A percentile compares a stretch with the other conserved stretches of the same genome.
These are phyloP conservation scores for Gambusia yucatana DNA, from an alignment of 2,797 vertebrate genomes.

Conservation along the genomic window DNA sequence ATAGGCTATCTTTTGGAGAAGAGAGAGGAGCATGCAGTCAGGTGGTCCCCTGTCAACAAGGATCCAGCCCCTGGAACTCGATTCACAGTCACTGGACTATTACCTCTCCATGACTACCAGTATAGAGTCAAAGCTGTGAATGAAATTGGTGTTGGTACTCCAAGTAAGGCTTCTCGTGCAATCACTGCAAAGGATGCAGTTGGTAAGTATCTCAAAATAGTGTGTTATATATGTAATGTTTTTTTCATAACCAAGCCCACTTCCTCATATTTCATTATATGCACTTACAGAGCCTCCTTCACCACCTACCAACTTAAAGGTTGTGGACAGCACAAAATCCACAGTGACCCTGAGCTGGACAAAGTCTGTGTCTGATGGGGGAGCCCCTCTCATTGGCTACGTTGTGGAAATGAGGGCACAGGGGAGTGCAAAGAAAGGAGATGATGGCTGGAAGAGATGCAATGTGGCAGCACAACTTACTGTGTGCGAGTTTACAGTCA, in stretches of 20 bases:
- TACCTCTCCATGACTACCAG: conserved; percentile 95
- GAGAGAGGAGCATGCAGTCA: conserved; percentile 90
- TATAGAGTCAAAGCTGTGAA: conserved; percentile 98
- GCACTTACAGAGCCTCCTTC: conserved; percentile 90
- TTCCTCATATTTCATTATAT: neutral
- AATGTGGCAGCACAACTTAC: conserved; percentile 94
- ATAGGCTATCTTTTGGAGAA: conserved; percentile 95
- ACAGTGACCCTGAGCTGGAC: conserved; percentile 91
- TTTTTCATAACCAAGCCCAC: neutral
- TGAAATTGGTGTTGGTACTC: conserved; percentile 92
- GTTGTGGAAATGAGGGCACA: conserved; percentile 92
- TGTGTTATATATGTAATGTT: neutral
- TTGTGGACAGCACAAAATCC: conserved; percentile 91
- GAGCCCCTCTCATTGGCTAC: conserved; percentile 95
- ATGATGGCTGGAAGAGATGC: conserved; percentile 95
- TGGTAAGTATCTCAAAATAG: conserved; percentile 81
- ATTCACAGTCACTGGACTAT: conserved; percentile 91
- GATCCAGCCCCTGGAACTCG: conserved; percentile 86
- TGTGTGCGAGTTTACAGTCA: conserved; percentile 91
- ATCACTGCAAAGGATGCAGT: conserved; percentile 92
- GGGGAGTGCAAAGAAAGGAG: conserved; percentile 85
- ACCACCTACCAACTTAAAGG: conserved; percentile 92
- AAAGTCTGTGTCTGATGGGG: conserved; percentile 94
- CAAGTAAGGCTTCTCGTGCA: conserved; percentile 93
- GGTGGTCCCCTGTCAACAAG: conserved; percentile 95